A percentile compares a stretch with the other conserved stretches of the same genome.
phyloP scores from a whole-genome alignment of 2,797 vertebrate genomes.

The Gorsachius magnificus region DNA sequence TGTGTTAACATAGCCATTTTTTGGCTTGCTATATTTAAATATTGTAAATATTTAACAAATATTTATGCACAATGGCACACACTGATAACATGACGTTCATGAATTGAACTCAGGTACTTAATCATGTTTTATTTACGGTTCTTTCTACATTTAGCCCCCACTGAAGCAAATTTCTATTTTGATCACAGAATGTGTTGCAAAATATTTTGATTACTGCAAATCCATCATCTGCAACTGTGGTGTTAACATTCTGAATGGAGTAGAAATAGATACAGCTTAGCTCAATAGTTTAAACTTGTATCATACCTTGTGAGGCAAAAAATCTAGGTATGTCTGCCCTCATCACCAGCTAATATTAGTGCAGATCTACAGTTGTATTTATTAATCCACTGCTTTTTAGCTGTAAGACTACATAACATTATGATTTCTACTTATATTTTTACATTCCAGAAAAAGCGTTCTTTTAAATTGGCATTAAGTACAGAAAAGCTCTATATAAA shows the following conservation, averaged over 20 bases:
- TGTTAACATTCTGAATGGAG: constrained; percentile 13
- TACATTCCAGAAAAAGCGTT: background rate
- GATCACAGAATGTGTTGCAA: constrained; percentile 36
- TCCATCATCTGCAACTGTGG: constrained; percentile 17
- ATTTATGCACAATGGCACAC: background rate
- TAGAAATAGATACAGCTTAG: constrained; percentile 45
- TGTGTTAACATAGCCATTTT: background rate
- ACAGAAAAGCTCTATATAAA: background rate
- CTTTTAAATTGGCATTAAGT: background rate
- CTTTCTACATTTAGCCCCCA: background rate
- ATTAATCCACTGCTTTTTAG: background rate
- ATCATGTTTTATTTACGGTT: constrained; percentile 41
- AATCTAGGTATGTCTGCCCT: background rate
- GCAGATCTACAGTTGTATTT: background rate
- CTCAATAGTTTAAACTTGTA: constrained; percentile 60
- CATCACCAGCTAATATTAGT: constrained; percentile 62
- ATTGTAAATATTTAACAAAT: background rate
- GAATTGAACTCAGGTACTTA: background rate
- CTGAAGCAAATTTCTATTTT: constrained; percentile 57
- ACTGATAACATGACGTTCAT: background rate
- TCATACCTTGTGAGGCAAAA: constrained; percentile 58
- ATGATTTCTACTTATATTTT: background rate
- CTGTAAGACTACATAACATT: background rate
- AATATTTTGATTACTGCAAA: constrained; percentile 46
- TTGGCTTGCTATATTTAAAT: background rate